Percentiles rank a stretch among this genome's conserved stretches.
phyloP scores from a whole-genome alignment of 1,140 invertebrate species.

The Drosophila asahinai region DNA sequence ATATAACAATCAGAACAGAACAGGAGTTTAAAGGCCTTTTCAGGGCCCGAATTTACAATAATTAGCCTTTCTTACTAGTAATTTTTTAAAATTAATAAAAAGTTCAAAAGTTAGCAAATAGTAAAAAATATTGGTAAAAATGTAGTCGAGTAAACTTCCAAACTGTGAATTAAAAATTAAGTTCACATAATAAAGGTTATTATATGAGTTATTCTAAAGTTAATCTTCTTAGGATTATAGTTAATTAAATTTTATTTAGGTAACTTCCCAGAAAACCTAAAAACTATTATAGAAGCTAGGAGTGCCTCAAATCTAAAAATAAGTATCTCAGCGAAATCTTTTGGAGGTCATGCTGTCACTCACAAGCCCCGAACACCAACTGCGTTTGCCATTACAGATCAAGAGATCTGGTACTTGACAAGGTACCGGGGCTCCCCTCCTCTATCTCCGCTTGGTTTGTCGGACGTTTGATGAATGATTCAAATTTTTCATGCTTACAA shows the following conservation, averaged over 20 bases:
- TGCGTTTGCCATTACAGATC: constrained; percentile 29
- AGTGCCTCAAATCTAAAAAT: neutral
- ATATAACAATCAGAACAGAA: no score
- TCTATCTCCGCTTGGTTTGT: neutral
- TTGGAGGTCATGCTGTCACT: constrained; percentile 17
- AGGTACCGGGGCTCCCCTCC: neutral
- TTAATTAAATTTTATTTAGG: neutral
- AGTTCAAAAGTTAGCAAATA: no score
- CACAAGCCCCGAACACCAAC: neutral
- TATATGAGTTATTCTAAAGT: no score
- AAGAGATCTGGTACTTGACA: constrained; percentile 37
- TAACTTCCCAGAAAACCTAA: neutral
- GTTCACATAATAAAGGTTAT: no score
- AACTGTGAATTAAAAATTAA: no score
- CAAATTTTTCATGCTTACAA: constrained; percentile 82
- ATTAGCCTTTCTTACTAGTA: no score
- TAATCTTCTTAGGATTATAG: no score
- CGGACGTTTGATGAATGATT: constrained; percentile 63
- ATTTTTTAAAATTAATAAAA: no score
- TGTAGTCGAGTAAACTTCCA: no score
- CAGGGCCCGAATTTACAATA: no score
- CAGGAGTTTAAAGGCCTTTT: no score
- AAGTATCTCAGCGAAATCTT: neutral
- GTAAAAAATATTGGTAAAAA: no score
- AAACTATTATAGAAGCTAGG: neutral